Conservation (phyloP, 1,140 invertebrate species). For the Hormaphis cornu region DNA sequence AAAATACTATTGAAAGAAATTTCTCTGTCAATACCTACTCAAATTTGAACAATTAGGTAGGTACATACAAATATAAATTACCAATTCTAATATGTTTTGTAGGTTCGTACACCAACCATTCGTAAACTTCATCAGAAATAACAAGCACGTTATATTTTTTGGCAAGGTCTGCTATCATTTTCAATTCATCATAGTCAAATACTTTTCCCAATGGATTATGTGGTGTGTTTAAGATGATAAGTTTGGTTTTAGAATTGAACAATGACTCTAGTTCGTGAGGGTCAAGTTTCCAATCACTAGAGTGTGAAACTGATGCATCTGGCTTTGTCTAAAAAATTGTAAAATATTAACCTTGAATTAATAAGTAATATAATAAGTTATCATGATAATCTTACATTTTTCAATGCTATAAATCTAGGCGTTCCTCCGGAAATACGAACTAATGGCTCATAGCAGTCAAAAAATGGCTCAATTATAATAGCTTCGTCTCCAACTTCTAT, state of each 20-base stretch:
- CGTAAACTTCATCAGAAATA: slow-evolving; percentile 95
- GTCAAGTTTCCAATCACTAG: slow-evolving; percentile 84
- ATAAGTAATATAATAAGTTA: no score
- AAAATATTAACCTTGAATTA: no score
- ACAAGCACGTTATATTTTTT: slow-evolving; percentile 87
- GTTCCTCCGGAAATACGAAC: slow-evolving; percentile 76
- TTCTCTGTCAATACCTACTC: not conserved
- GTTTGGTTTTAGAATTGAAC: slow-evolving; percentile 89
- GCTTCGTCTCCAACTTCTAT: slow-evolving; percentile 80
- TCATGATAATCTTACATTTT: slow-evolving; percentile 53
- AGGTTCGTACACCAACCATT: slow-evolving; percentile 88
- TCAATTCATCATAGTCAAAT: slow-evolving; percentile 58
- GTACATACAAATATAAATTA: no score
- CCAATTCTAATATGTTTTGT: slow-evolving; percentile 82
- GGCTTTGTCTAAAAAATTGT: slow-evolving; percentile 44
- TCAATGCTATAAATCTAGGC: slow-evolving; percentile 78
- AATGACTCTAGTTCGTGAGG: slow-evolving; percentile 65
- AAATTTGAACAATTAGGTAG: no score
- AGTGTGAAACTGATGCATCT: slow-evolving; percentile 45
- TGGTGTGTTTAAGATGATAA: slow-evolving; percentile 91
- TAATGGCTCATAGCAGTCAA: slow-evolving; percentile 97
- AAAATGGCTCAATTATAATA: slow-evolving; percentile 96
- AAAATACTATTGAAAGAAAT: not conserved
- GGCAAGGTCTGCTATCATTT: slow-evolving; percentile 74
- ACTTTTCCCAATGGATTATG: slow-evolving; percentile 95